Conservation (phyloP, 53 echinoderm and acorn worm genomes). For the Holothuria leucospilota region DNA sequence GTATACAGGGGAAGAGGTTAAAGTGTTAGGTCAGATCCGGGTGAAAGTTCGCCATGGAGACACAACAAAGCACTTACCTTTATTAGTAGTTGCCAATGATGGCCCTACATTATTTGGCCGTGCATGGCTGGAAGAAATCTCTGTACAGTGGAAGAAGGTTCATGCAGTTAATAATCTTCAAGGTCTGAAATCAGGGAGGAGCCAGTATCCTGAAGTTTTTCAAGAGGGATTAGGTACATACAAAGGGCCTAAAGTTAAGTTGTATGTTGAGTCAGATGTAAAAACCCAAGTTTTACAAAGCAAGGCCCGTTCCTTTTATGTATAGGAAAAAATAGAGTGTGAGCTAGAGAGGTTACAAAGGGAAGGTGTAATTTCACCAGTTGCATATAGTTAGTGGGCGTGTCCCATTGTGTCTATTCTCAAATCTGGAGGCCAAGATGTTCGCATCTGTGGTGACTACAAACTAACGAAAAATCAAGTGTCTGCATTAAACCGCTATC, state of each 20-base stretch:
- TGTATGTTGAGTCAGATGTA: slow-evolving; percentile 36
- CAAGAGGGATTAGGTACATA: slow-evolving; percentile 32
- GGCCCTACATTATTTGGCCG: slow-evolving; percentile 57
- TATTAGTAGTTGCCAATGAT: neutral
- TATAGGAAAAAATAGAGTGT: slow-evolving; percentile 5
- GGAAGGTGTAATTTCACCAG: slow-evolving; percentile 36
- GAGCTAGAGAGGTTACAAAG: slow-evolving; percentile 18
- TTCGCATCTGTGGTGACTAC: slow-evolving; percentile 63
- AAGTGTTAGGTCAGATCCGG: neutral
- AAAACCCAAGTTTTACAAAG: slow-evolving; percentile 42
- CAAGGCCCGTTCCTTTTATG: slow-evolving; percentile 41
- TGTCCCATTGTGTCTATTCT: slow-evolving; percentile 44
- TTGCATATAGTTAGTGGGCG: slow-evolving; percentile 51
- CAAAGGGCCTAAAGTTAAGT: slow-evolving; percentile 27
- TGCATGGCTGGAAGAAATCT: slow-evolving; percentile 46
- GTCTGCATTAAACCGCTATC: slow-evolving; percentile 53
- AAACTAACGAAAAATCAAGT: slow-evolving; percentile 47
- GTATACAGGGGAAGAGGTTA: neutral
- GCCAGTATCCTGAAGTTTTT: neutral
- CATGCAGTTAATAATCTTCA: neutral
- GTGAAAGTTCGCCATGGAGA: neutral
- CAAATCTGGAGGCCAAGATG: neutral
- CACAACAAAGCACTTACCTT: neutral
- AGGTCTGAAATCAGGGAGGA: neutral
- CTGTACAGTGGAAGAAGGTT: slow-evolving; percentile 46